Base-by-base conservation (phyloP, 2,888 invertebrate species). In the Prostheceraeus crozeri region DNA sequence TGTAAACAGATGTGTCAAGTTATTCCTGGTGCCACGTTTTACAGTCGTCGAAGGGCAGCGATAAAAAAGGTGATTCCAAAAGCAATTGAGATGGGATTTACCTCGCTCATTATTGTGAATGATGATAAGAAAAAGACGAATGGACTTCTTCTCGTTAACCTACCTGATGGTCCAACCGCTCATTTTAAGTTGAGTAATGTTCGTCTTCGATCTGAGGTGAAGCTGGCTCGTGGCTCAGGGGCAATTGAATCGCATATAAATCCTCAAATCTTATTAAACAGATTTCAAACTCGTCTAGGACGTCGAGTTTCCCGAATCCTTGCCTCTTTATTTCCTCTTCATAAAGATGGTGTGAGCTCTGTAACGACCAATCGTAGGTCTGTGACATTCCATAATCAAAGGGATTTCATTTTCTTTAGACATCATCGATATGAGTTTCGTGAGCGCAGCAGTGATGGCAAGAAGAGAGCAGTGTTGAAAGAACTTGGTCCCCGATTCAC, bases 401-500 rank as follows among this genome's bases (percentile, higher is more conserved):
- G 98, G 62, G 98, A 99, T 79, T 98, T 87, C 74, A 89, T 98
- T 68, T 98, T 99, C 79, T 94, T 99, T 75, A 83, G 98, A 60
- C 94, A 98, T 77, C 94, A 98, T 77, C 83, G 91, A 84, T 87
- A 69, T 23, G 40, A 57, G 14, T 19, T 28, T 28, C 59, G 30
- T 2, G 16, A 19, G 11, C n/a, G 28, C 2, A 56, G 27, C 2
- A n/a, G 14, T 11, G 30, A 31, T 28, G 6, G 10, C 64, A 81
- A 83, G 11, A 76, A 80, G 64, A 80, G 77, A 67, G 82, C 79
- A 57, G 85, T 87, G 62, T 79, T 98, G 33, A 83, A 86, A 59
- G 98, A 99, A 76, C 77, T 98, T n/a, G 98, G 98, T 0, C 98
- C 98, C 0, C 80, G 94, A 66, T 98, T 99, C 77, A 99, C 98